phyloP scores from a whole-genome alignment of 2,797 vertebrate species.

The Cyclopterus lumpus region DNA sequence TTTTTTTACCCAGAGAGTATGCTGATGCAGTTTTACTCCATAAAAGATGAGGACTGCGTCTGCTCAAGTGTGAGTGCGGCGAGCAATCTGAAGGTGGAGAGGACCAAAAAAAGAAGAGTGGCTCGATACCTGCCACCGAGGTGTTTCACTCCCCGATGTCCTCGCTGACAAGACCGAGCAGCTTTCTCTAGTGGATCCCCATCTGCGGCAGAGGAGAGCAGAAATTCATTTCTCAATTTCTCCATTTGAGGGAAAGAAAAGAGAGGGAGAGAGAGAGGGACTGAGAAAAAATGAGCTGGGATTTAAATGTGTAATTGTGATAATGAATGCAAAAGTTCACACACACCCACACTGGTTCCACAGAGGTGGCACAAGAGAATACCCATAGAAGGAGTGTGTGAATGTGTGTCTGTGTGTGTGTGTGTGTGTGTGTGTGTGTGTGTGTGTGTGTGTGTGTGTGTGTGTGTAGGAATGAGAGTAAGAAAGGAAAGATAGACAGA shows the following conservation, averaged over 20 bases:
- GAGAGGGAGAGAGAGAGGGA: slow-evolving; percentile 17
- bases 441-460: slow-evolving; percentile 29
- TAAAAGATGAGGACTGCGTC: slow-evolving; percentile 65
- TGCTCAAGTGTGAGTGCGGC: slow-evolving; percentile 23
- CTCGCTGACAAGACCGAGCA: slow-evolving; percentile 39
- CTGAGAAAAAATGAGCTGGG: slow-evolving; percentile 33
- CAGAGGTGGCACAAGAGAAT: slow-evolving; percentile 42
- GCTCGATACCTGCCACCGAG: slow-evolving; percentile 48
- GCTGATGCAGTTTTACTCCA: slow-evolving; percentile 54
- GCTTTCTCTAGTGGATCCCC: slow-evolving; percentile 36
- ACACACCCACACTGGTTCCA: slow-evolving; percentile 29
- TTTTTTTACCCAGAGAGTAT: slow-evolving; percentile 13
- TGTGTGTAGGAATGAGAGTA: too few relatives aligned
- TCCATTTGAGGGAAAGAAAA: neutral
- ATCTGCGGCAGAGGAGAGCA: slow-evolving; percentile 28
- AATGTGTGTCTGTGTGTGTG: slow-evolving; percentile 29
- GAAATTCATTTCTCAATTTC: slow-evolving; percentile 66
- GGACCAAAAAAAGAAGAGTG: slow-evolving; percentile 29
- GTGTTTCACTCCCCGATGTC: slow-evolving; percentile 25
- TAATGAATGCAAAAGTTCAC: slow-evolving; percentile 63
- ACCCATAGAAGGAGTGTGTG: neutral
- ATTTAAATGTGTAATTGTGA: slow-evolving; percentile 70
- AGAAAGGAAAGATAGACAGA: slow-evolving; percentile 7
- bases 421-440: slow-evolving; percentile 27
- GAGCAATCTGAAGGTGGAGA: slow-evolving; percentile 28